phyloP scores from a whole-genome alignment of 2,113 vertebrate genomes.

The Balaenoptera acutorostrata region DNA sequence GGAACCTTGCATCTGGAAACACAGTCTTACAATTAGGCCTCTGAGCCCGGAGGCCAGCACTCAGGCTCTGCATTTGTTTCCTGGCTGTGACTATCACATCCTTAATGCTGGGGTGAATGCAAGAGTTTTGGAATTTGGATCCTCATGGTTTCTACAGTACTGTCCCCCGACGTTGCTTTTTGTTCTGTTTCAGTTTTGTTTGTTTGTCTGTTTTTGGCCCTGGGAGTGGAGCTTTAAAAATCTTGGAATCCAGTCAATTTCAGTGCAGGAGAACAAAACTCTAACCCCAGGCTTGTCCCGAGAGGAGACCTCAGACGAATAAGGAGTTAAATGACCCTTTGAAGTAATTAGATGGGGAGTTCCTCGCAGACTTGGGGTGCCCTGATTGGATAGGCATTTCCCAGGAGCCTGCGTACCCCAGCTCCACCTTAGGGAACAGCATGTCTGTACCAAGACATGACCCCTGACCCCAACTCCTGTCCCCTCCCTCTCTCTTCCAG shows the following conservation, averaged over 20 bases:
- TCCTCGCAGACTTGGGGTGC: background rate
- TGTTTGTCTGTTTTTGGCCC: background rate
- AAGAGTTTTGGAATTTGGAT: background rate
- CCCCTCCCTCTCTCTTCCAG: background rate
- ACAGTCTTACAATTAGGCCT: slow-evolving; percentile 14
- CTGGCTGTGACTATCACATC: background rate
- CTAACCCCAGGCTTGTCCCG: background rate
- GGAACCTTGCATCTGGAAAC: slow-evolving; percentile 56
- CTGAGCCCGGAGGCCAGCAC: background rate
- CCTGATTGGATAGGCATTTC: background rate
- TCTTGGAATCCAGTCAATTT: background rate
- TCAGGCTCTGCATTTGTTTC: background rate
- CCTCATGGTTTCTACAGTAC: background rate
- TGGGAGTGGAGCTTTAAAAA: background rate
- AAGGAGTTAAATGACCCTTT: background rate
- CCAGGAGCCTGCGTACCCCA: background rate
- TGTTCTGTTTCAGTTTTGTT: background rate
- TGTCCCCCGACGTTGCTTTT: background rate
- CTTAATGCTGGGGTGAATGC: background rate
- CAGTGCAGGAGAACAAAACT: background rate
- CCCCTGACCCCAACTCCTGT: background rate
- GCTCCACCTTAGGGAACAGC: background rate
- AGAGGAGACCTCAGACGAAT: background rate
- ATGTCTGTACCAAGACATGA: background rate
- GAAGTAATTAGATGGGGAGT: background rate